phyloP scores from a whole-genome alignment of 2,888 invertebrate species.

The Xanthorhoe spadicearia region DNA sequence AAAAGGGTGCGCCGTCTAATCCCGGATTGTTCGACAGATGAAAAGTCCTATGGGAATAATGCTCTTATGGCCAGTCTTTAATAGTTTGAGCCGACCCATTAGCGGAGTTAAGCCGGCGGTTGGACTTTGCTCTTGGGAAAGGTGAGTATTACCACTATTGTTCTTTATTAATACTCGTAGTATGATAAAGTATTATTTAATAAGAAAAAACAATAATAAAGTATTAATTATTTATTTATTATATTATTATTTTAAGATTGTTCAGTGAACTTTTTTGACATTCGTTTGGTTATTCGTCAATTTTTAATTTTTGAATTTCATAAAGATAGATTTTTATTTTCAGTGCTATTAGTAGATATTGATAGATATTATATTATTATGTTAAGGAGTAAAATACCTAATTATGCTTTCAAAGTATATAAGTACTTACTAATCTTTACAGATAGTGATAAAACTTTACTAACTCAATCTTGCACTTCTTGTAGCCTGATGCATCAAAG shows the following conservation, averaged over 20 bases:
- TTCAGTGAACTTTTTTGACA: too few species aligned
- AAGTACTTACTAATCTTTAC: neutral
- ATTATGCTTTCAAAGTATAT: neutral
- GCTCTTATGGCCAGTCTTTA: slow-evolving; percentile 63
- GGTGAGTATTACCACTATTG: slow-evolving; percentile 27
- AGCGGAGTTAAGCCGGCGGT: slow-evolving; percentile 67
- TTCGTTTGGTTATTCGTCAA: too few species aligned
- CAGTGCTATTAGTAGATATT: too few species aligned
- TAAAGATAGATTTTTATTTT: too few species aligned
- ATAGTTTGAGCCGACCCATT: slow-evolving; percentile 67
- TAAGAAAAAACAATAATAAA: too few species aligned
- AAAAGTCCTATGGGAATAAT: slow-evolving; percentile 59
- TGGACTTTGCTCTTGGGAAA: slow-evolving; percentile 57
- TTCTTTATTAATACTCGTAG: slow-evolving; percentile 13
- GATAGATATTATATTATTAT: too few species aligned
- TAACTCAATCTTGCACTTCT: neutral
- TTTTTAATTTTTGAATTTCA: too few species aligned
- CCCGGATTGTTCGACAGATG: slow-evolving; percentile 55
- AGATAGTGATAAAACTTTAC: neutral
- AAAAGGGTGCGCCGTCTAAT: slow-evolving; percentile 43
- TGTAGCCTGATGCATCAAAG: too few species aligned
- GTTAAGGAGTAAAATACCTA: too few species aligned
- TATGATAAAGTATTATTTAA: too few species aligned
- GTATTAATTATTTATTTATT: too few species aligned
- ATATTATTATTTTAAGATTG: too few species aligned